phyloP scores from a whole-genome alignment of 1,140 invertebrate genomes.

The Pachypeltis micranthus region DNA sequence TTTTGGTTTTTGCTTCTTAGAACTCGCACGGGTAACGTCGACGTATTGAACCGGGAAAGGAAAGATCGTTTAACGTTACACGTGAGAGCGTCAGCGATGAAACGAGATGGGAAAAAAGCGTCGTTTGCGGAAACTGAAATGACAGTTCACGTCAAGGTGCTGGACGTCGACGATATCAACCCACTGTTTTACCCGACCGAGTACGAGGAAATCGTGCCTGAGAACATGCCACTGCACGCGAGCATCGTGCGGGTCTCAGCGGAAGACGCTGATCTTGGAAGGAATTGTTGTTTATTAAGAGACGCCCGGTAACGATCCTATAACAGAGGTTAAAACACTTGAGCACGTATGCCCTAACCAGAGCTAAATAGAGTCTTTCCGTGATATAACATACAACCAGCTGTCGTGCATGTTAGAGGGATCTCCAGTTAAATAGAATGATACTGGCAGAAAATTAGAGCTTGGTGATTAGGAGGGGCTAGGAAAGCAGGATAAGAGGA shows the following conservation, averaged over 20 bases:
- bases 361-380: too few species aligned
- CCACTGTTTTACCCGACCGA: constrained; percentile 79
- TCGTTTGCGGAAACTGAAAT: constrained; percentile 51
- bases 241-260: constrained; percentile 66
- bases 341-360: too few species aligned
- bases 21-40: constrained; percentile 69
- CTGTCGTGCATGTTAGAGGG: too few species aligned
- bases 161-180: constrained; percentile 84
- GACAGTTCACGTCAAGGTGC: constrained; percentile 62
- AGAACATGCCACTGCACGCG: constrained; percentile 73
- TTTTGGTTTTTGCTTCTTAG: constrained; percentile 84
- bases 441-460: too few species aligned
- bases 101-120: constrained; percentile 44
- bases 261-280: constrained; percentile 85
- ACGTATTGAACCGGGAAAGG: constrained; percentile 81
- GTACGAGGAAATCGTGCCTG: constrained; percentile 76
- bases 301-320: too few species aligned
- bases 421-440: too few species aligned
- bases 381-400: too few species aligned
- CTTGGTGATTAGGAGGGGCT: too few species aligned
- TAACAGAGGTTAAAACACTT: too few species aligned
- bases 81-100: constrained; percentile 59
- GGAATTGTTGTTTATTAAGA: too few species aligned
- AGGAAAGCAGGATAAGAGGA: too few species aligned
- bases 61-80: constrained; percentile 69